phyloP scores from a whole-genome alignment of 2,797 vertebrate genomes.

The Chelonia mydas region DNA sequence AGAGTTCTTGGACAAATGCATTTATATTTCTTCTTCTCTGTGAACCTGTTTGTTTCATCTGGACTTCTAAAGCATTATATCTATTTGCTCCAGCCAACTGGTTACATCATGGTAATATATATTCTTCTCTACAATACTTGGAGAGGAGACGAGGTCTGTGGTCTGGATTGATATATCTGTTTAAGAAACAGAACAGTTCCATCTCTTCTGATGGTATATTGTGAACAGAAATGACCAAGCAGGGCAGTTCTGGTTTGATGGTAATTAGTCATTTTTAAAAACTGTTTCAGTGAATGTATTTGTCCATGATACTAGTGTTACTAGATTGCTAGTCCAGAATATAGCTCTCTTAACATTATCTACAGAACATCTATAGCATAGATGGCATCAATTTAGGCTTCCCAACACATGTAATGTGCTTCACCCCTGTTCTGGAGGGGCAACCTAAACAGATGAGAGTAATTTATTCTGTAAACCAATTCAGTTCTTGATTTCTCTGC shows the following conservation, averaged over 20 bases:
- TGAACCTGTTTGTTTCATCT: neutral
- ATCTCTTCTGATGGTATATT: neutral
- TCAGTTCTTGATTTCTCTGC: neutral
- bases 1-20: constrained; percentile 2
- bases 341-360: neutral
- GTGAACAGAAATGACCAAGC: neutral
- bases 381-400: neutral
- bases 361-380: neutral
- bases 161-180: neutral
- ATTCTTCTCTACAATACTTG: neutral
- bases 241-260: neutral
- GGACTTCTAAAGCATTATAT: neutral
- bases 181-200: constrained; percentile 7
- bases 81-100: neutral
- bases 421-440: neutral
- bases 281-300: neutral
- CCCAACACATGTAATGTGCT: neutral
- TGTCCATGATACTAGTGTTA: neutral
- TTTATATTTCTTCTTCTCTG: neutral
- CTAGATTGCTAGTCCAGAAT: neutral
- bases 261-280: neutral
- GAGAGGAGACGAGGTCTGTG: neutral
- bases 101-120: neutral
- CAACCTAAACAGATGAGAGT: neutral
- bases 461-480: constrained; percentile 23